A percentile compares a stretch with the other conserved stretches of the same genome.
Conservation (phyloP, 2,888 invertebrate genomes). For the Lithophane ornitopus region DNA sequence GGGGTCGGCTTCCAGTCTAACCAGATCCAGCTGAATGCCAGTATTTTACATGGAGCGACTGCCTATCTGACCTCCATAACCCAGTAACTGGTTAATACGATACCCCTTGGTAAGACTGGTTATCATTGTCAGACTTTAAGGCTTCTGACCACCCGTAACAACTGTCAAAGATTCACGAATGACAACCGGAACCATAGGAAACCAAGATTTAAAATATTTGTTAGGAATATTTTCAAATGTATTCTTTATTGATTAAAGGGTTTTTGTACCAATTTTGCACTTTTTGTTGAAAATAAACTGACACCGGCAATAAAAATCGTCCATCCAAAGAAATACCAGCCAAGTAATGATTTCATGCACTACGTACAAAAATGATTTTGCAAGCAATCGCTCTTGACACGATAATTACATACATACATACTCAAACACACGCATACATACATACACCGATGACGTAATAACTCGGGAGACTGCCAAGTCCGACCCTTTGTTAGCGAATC, state of each 20-base stretch:
- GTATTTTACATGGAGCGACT: too few relatives aligned
- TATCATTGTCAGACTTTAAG: too few relatives aligned
- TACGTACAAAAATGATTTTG: conserved; percentile 46
- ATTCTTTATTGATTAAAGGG: background rate
- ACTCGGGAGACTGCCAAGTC: conserved; percentile 18
- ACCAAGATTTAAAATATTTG: background rate
- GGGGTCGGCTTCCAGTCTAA: too few relatives aligned
- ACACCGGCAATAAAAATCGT: background rate
- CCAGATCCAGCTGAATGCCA: too few relatives aligned
- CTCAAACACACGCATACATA: background rate
- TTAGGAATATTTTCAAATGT: background rate
- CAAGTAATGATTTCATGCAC: conserved; percentile 21
- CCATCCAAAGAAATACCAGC: conserved; percentile 14
- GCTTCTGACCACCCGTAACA: too few relatives aligned
- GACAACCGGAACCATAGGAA: too few relatives aligned
- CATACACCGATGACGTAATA: conserved; percentile 51
- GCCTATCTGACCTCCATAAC: too few relatives aligned
- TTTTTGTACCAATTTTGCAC: background rate
- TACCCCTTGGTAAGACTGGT: too few relatives aligned
- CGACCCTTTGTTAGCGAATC: conserved; percentile 59
- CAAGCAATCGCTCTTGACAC: conserved; percentile 48
- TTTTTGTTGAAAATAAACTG: background rate
- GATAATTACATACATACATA: conserved; percentile 30
- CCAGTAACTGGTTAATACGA: too few relatives aligned
- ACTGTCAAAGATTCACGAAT: too few relatives aligned